Evolutionary conservation across 2,113 vertebrate genomes (phyloP), one percentile per base, ranked within the genome.

Genomic region (Callionymus lyra): DNA sequence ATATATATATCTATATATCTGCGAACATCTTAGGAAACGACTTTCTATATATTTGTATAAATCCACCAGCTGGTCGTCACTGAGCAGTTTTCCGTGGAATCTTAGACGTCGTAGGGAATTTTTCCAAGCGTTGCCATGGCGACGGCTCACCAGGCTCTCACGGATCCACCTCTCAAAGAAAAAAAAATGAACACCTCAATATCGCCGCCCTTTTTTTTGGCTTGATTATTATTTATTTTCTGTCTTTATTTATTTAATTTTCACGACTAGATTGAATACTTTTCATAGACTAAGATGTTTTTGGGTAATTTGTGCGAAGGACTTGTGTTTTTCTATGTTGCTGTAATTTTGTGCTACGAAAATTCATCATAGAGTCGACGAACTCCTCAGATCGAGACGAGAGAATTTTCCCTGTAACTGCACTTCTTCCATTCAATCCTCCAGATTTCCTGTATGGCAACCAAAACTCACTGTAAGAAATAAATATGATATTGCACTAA

Each of bases 381-480:
- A 74, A 89, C 88, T 80, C 80, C 65, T 77, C 69, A 82, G 74
- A 76, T 50, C 63, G 80, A 75, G 13, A 72, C 70, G 84, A 86
- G 82, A 76, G 76, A 81, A 86, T 74, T 85, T 68, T 87, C 85
- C 21, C 84, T 90, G 87, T 92, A 88, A 91, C 85, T 89, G 86
- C 88, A 91, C 90, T 89, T 76, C 5, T 21, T 44, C 81, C 81
- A 79, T 82, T 53, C 65, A 70, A 83, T 87, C 77, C 89, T 90
- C 82, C 79, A 85, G 82, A 89, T 82, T 88, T 82, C 87, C 87
- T 93, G 90, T 95, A 91, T 87, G 90, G 90, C 89, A 91, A 93
- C 90, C 91, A 91, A 91, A 91, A 88, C 82, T 78, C 85, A 90
- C 89, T 91, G 88, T 91, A 91, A 92, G 86, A 95, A 93, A 93